Evolutionary conservation across 2,797 vertebrate species (phyloP).

Genomic region (Myoxocephalus aenaeus): DNA sequence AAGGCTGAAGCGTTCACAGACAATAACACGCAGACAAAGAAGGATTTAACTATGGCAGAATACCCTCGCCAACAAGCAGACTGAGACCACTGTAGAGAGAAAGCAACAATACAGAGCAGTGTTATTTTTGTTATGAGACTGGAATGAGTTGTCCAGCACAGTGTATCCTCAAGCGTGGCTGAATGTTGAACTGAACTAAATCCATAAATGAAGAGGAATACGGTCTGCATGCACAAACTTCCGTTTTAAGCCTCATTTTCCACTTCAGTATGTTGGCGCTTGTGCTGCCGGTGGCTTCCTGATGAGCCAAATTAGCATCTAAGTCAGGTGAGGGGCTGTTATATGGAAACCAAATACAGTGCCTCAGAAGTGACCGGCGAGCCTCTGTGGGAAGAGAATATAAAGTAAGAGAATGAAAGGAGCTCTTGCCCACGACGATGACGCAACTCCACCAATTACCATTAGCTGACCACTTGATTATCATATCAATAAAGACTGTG

Average conservation of each 20-base stretch:
- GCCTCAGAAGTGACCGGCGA: slow-evolving; percentile 58
- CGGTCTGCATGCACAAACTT: slow-evolving; percentile 24
- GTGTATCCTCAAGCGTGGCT: slow-evolving; percentile 33
- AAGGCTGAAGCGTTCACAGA: slow-evolving; percentile 72
- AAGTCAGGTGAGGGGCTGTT: slow-evolving; percentile 64
- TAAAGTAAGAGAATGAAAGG: slow-evolving; percentile 70
- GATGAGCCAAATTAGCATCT: slow-evolving; percentile 60
- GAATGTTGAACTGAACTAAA: slow-evolving; percentile 59
- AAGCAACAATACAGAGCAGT: slow-evolving; percentile 49
- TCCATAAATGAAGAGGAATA: slow-evolving; percentile 46
- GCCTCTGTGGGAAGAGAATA: slow-evolving; percentile 54
- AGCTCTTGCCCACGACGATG: slow-evolving; percentile 34
- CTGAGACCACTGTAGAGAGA: slow-evolving; percentile 50
- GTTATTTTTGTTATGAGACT: slow-evolving; percentile 41
- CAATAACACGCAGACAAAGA: slow-evolving; percentile 79
- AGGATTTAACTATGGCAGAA: slow-evolving; percentile 72
- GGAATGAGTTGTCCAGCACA: slow-evolving; percentile 52
- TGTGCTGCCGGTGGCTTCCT: slow-evolving; percentile 9
- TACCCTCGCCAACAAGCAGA: slow-evolving; percentile 55
- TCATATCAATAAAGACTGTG: slow-evolving; percentile 73
- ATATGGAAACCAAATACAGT: slow-evolving; percentile 46
- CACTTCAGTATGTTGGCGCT: slow-evolving; percentile 37
- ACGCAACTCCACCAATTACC: slow-evolving; percentile 56
- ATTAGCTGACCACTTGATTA: slow-evolving; percentile 76
- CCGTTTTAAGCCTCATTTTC: slow-evolving; percentile 40